Conservation (phyloP, 2,888 invertebrate genomes). For the Eutolmus rufibarbis region DNA sequence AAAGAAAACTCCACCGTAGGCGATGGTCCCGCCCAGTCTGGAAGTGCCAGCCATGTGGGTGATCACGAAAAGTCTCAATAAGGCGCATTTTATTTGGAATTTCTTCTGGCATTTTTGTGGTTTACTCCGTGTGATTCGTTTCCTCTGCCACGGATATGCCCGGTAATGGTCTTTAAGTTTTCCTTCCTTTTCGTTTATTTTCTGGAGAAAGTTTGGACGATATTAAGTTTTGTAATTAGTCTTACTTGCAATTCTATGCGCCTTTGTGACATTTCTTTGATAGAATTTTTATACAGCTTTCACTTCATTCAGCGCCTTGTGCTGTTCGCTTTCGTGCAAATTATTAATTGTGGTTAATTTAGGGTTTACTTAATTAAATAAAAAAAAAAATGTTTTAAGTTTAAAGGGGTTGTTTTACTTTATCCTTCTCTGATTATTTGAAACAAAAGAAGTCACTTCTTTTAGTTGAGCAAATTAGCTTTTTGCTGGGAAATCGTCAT, state of each 20-base stretch:
- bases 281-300: neutral
- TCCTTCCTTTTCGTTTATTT: neutral
- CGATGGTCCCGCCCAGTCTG: neutral
- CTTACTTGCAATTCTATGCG: neutral
- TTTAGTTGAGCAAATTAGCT: neutral
- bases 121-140: neutral
- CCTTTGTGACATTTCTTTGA: neutral
- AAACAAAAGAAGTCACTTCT: neutral
- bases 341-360: neutral
- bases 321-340: neutral
- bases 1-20: slow-evolving; percentile 7
- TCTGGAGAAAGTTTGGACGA: neutral
- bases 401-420: neutral
- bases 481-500: neutral
- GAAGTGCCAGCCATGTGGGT: neutral
- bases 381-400: neutral
- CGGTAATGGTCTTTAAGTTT: neutral
- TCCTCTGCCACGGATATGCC: neutral
- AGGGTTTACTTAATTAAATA: neutral
- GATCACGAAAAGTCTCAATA: slow-evolving; percentile 19
- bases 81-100: neutral
- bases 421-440: neutral
- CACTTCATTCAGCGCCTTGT: neutral
- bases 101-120: neutral
- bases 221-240: neutral